phyloP scores from a whole-genome alignment of 1,140 invertebrate genomes.

The Euborellia annulipes region DNA sequence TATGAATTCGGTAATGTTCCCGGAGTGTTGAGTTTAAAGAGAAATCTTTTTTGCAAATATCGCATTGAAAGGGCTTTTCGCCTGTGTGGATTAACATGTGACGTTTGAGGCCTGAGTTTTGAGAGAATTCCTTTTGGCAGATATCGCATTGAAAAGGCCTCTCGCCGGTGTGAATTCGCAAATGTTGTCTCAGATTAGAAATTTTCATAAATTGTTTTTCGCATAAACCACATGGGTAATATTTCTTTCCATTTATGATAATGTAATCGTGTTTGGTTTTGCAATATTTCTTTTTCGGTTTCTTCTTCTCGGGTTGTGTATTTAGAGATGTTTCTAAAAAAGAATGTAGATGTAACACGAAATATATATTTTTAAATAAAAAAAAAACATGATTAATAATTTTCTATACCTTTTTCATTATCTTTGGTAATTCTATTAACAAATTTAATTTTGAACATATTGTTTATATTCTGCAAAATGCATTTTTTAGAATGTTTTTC shows the following conservation, averaged over 20 bases:
- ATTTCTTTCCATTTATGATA: conserved; percentile 31
- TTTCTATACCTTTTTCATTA: too few species aligned
- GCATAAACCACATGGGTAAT: conserved; percentile 60
- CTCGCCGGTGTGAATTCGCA: conserved; percentile 35
- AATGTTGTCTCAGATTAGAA: conserved; percentile 34
- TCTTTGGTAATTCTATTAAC: too few species aligned
- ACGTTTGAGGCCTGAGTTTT: conserved; percentile 54
- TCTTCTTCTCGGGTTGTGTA: too few species aligned
- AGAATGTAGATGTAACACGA: too few species aligned
- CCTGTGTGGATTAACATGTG: conserved; percentile 31
- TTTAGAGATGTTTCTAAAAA: too few species aligned
- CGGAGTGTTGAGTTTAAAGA: conserved; percentile 58
- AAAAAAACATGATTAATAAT: too few species aligned
- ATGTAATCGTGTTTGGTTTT: too few species aligned
- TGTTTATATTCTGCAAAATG: too few species aligned
- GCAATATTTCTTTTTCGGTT: too few species aligned
- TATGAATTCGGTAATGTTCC: conserved; percentile 60
- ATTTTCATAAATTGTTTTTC: conserved; percentile 49
- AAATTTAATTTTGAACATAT: too few species aligned
- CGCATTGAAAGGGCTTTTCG: conserved; percentile 33
- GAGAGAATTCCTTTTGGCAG: conserved; percentile 32
- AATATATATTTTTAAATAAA: too few species aligned
- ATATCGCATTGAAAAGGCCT: conserved; percentile 26
- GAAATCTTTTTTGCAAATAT: conserved; percentile 55
- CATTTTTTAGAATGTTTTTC: too few species aligned